Evolutionary conservation across 2,797 vertebrate species (phyloP), one percentile per base, ranked within the genome.

Genomic region (Cirrhinus molitorella): DNA sequence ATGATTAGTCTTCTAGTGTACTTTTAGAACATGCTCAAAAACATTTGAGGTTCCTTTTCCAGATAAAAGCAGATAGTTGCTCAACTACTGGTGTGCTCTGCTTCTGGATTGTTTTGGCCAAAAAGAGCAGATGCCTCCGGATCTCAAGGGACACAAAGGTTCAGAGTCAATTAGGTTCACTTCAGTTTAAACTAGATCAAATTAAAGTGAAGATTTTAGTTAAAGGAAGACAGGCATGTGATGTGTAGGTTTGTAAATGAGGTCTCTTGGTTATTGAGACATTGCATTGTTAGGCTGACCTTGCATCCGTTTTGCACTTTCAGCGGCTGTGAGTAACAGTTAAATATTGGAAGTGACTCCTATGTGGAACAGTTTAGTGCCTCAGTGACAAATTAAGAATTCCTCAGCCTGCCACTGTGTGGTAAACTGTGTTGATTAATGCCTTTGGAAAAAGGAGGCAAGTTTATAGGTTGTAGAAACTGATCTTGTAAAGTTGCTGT

Each of bases 371-470:
- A 63, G 25, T 40, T 80, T 74, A 78, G 68, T 80, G 49, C 43
- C 63, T 71, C 12, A 8, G 21, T 78, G 78, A 78, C 78, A 75
- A 28, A 75, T 67, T 53, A 59, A 76, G 68, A 78, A 88, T 88
- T 87, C 75, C 85, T 76, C 47, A 59, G 66, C 63, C 40, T 37
- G n/a, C 87, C 91, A 89, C 88, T 91, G 88, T 85, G 92, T 87
- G 91, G 88, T 92, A 93, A 92, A 94, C 88, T 71, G 86, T 86
- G 83, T 74, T 93, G 92, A 93, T 93, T 94, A 90, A 93, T 91
- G 90, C 90, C 90, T 91, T 80, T 81, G 79, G 72, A 85, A 87
- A 71, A 80, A 77, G 76, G 51, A 86, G 86, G 87, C n/a, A 57
- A 83, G 86, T 92, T 90, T 90, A 89, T 89, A 88, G 89, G 88